Conservation (phyloP, 2,888 invertebrate species). For the Mythimna ferrago region DNA sequence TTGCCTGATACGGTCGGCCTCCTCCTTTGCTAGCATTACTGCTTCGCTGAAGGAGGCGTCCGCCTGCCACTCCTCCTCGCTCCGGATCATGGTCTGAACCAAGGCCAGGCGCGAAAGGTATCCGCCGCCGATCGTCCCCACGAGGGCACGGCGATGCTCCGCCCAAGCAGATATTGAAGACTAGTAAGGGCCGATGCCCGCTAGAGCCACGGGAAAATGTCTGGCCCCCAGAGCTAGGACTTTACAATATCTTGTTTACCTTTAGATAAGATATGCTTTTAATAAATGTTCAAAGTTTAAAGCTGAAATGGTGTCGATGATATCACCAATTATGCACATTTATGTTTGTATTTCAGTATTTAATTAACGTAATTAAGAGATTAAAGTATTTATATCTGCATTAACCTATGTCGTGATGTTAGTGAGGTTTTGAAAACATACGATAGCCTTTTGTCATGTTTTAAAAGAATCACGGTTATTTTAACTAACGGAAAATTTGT, state of each 20-base stretch:
- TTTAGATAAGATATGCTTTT: neutral
- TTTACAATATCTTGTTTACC: neutral
- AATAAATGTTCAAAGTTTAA: neutral
- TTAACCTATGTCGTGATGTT: conserved; percentile 34
- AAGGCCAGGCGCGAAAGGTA: too few relatives aligned
- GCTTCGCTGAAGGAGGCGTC: too few relatives aligned
- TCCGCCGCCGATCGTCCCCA: too few relatives aligned
- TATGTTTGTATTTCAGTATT: conserved; percentile 19
- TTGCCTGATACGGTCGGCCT: too few relatives aligned
- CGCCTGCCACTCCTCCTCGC: too few relatives aligned
- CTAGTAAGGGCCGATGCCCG: too few relatives aligned
- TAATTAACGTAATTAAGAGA: conserved; percentile 25
- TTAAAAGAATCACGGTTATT: conserved; percentile 8
- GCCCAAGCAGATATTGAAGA: neutral
- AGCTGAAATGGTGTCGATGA: conserved; percentile 6
- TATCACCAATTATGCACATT: conserved; percentile 7
- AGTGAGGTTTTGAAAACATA: conserved; percentile 15
- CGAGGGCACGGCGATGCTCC: too few relatives aligned
- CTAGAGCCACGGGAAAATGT: too few relatives aligned
- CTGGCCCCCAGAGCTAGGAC: too few relatives aligned
- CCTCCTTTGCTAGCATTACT: too few relatives aligned
- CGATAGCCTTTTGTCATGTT: conserved; percentile 33
- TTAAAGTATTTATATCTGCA: conserved; percentile 29
- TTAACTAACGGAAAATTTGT: neutral
- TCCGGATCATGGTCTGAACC: too few relatives aligned